These are phyloP conservation scores for Ailurus styani DNA, from an alignment of 2,113 vertebrate genomes.

Conservation along the genomic window DNA sequence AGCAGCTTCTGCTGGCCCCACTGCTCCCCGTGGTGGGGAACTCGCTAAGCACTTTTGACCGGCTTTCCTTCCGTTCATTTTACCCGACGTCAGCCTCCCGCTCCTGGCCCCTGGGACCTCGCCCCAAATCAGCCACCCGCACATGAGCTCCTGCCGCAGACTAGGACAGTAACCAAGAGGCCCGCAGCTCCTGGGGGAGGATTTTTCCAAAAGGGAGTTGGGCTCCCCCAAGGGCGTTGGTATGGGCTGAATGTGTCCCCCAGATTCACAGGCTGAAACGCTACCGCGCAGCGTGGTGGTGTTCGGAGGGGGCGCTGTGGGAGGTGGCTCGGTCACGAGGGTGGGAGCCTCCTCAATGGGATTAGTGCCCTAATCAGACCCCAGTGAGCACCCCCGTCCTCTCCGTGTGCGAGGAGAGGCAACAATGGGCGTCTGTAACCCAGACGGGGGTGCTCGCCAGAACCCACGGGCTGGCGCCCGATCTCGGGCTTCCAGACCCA, in stretches of 20 bases:
- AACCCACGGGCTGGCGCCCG: accelerated
- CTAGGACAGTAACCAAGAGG: background rate
- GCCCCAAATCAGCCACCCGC: background rate
- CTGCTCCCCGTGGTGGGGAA: background rate
- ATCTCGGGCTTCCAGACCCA: background rate
- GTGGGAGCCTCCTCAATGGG: background rate
- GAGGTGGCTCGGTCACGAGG: background rate
- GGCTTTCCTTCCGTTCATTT: background rate
- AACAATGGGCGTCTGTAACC: background rate
- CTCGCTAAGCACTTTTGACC: background rate
- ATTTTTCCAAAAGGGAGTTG: background rate
- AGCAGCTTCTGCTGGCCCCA: background rate
- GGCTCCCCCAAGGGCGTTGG: background rate
- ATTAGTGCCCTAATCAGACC: background rate
- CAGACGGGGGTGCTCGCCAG: background rate
- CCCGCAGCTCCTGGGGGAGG: background rate
- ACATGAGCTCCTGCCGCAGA: background rate
- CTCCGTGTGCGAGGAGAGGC: background rate
- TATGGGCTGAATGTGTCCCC: no score
- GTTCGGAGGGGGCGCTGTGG: background rate
- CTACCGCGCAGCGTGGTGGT: background rate
- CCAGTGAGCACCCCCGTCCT: no score
- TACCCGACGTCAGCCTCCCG: background rate
- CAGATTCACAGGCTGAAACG: background rate
- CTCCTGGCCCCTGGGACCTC: background rate